These are phyloP conservation scores for Arnoldichthys spilopterus DNA, from an alignment of 2,797 vertebrate species.

Conservation along the genomic window DNA sequence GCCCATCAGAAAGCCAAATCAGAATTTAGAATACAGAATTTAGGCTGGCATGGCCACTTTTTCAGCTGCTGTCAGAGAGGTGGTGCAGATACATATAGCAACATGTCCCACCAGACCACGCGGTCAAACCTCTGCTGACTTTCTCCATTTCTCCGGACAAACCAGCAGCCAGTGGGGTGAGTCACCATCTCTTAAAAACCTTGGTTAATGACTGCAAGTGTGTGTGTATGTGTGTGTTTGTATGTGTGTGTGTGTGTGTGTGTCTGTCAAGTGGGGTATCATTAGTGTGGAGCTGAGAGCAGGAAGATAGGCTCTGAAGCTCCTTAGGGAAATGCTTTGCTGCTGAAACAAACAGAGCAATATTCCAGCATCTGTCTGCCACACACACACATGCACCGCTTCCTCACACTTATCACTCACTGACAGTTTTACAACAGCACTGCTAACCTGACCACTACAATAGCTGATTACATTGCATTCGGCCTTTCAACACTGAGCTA, in stretches of 20 bases:
- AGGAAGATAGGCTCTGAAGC: conserved; percentile 26
- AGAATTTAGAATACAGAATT: too few relatives aligned
- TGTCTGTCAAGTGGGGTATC: conserved; percentile 18
- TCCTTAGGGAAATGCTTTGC: conserved; percentile 34
- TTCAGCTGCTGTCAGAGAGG: background rate
- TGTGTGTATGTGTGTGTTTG: conserved; percentile 31
- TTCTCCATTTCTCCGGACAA: conserved; percentile 5
- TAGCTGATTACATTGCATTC: background rate
- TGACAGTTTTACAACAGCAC: background rate
- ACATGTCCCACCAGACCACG: conserved; percentile 27
- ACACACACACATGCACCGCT: background rate
- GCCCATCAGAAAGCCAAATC: too few relatives aligned
- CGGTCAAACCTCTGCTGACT: conserved; percentile 13
- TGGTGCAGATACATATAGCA: background rate
- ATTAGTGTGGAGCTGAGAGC: conserved; percentile 15
- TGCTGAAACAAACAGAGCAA: conserved; percentile 42
- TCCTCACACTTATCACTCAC: background rate
- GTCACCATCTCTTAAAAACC: conserved; percentile 30
- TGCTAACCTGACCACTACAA: background rate
- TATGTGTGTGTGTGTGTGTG: conserved; percentile 36
- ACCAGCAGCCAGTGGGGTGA: conserved; percentile 15
- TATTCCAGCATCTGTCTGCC: conserved; percentile 19
- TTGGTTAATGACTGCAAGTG: conserved; percentile 14
- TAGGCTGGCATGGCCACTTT: too few relatives aligned
- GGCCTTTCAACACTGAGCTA: background rate